These are phyloP conservation scores for Danio kyathit DNA, from an alignment of 2,797 vertebrate genomes.

Conservation along the genomic window DNA sequence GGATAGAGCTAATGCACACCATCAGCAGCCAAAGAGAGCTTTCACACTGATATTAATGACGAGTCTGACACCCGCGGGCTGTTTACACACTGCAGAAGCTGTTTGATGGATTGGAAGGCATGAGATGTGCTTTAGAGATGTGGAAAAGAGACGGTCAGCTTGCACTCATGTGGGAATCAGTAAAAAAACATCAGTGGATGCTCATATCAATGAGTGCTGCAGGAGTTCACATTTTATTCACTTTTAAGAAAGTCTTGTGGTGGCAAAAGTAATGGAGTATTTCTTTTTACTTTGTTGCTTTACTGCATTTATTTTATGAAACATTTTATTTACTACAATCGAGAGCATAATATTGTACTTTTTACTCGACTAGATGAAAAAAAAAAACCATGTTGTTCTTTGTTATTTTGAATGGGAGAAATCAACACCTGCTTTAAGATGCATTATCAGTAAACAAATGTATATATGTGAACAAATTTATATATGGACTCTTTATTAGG, in stretches of 20 bases:
- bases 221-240: background rate
- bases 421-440: too few species aligned
- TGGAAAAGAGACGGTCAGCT: background rate
- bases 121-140: slow-evolving; percentile 9
- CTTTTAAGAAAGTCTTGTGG: background rate
- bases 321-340: too few species aligned
- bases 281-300: too few species aligned
- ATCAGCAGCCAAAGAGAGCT: slow-evolving; percentile 22
- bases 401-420: too few species aligned
- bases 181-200: background rate
- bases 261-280: too few species aligned
- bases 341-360: too few species aligned
- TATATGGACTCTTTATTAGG: too few species aligned
- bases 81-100: slow-evolving; percentile 14
- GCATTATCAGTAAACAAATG: too few species aligned
- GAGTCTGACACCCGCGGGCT: slow-evolving; percentile 12
- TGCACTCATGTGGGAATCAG: background rate
- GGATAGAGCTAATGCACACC: background rate
- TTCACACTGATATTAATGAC: slow-evolving; percentile 19
- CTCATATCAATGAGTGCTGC: background rate
- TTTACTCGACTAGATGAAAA: too few species aligned
- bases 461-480: too few species aligned
- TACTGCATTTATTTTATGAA: too few species aligned
- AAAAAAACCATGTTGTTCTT: too few species aligned
- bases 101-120: slow-evolving; percentile 19